Evolutionary conservation across 2,888 invertebrate species (phyloP), one percentile per base, ranked within the genome.

Genomic region (Oligia strigilis): DNA sequence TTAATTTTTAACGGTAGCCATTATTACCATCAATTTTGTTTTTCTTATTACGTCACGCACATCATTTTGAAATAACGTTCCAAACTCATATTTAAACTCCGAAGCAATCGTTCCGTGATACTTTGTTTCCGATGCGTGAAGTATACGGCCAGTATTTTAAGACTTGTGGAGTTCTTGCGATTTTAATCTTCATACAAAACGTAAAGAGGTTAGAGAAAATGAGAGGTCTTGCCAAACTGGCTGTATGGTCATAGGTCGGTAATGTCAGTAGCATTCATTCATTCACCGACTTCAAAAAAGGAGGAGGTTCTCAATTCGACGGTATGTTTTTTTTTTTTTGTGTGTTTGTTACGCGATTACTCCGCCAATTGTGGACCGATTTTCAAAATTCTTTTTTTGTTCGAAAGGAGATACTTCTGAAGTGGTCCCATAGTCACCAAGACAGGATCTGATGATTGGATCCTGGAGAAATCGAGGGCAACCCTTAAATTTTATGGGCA

Each of bases 101-200:
- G 78, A 88, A 87, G 77, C 78, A 83, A 89, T 86, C 88, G 87
- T 89, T 86, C 88, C 91, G 86, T 88, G 89, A 90, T 89, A 89
- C 89, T 84, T 86, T 88, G 88, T 87, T 84, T 87, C 81, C 86
- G 84, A 84, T 90, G 91, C 90, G 91, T 90, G 89, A 91, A 90
- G 60, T 64, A 13, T 19, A 4, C 62, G 72, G n/a, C 93, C 88
- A 90, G 52, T 75, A 40, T 83, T 81, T 8, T 2, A 29, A 78
- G 91, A 90, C 72, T 90, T 74, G 8, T 87, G 46, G 77, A 80
- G 77, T 77, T 78, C 62, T 72, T 80, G 66, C 46, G 73, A 82
- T 87, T 29, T 29, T 85, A 78, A 80, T 76, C 49, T 69, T 62
- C 49, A 0, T 29, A 66, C 19, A 11, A 67, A 76, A 29, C 46